These are phyloP conservation scores for Neomonachus schauinslandi DNA, from an alignment of 2,113 vertebrate species.

Conservation along the genomic window DNA sequence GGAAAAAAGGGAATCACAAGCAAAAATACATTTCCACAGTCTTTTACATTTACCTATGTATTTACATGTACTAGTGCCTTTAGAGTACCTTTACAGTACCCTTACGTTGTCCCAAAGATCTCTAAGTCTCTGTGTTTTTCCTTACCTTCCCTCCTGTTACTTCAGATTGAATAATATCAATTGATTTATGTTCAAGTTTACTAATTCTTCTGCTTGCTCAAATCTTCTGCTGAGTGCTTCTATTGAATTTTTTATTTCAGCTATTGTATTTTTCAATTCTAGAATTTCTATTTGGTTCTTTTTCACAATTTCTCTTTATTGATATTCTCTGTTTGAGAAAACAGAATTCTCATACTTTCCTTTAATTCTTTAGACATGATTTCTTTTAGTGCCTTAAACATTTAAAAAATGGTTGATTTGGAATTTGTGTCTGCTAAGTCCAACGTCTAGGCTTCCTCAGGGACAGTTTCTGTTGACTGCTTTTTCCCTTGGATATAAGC, in stretches of 20 bases:
- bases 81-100: background rate
- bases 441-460: background rate
- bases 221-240: background rate
- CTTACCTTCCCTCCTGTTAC: background rate
- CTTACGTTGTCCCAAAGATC: background rate
- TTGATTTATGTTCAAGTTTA: background rate
- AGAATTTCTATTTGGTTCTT: background rate
- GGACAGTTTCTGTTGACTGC: background rate
- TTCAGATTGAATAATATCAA: background rate
- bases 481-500: background rate
- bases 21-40: background rate
- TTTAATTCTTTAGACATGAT: background rate
- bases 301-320: background rate
- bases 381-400: background rate
- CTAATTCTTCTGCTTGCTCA: background rate
- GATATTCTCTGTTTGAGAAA: background rate
- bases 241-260: background rate
- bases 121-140: background rate
- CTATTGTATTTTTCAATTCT: background rate
- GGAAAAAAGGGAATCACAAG: background rate
- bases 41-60: background rate
- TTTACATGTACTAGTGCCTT: background rate
- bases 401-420: background rate
- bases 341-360: background rate
- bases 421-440: background rate